A percentile compares a stretch with the other conserved stretches of the same genome.
phyloP scores from a whole-genome alignment of 1,140 invertebrate genomes.

The Hyles vespertilio region DNA sequence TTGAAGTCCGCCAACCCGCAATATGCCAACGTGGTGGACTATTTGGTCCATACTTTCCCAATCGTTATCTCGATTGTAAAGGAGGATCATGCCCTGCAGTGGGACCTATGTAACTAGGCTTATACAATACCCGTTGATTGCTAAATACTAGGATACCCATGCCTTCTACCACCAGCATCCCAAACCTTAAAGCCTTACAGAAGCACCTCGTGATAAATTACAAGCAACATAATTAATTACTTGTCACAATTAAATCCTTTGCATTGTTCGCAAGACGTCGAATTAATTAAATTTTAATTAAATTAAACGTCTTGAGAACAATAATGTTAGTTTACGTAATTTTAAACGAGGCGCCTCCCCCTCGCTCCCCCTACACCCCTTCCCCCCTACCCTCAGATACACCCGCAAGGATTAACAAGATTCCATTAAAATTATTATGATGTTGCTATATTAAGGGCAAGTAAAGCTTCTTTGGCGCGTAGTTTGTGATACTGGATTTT shows the following conservation, averaged over 20 bases:
- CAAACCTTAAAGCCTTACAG: not conserved
- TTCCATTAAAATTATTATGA: constrained; percentile 55
- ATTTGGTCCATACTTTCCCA: too few species aligned
- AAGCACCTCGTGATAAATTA: not conserved
- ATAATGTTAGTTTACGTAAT: constrained; percentile 40
- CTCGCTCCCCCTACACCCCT: constrained; percentile 15
- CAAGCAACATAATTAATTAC: not conserved
- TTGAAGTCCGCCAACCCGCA: too few species aligned
- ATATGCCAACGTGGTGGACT: too few species aligned
- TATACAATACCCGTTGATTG: too few species aligned
- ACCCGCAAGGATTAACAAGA: constrained; percentile 39
- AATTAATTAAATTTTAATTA: constrained; percentile 41
- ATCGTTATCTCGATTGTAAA: too few species aligned
- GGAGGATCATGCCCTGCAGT: too few species aligned
- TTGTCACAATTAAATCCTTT: constrained; percentile 1
- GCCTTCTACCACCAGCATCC: not conserved
- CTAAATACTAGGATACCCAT: too few species aligned
- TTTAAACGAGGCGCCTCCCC: constrained; percentile 32
- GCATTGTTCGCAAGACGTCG: constrained; percentile 14
- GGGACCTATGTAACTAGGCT: too few species aligned
- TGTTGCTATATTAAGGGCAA: constrained; percentile 10
- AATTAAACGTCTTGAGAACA: constrained; percentile 33
- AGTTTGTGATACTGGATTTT: not conserved
- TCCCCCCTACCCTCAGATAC: constrained; percentile 6
- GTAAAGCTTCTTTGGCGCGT: constrained; percentile 23